A percentile compares a stretch with the other conserved stretches of the same genome.
Evolutionary conservation across 2,888 invertebrate species (phyloP).

Genomic region (Podabrus alpinus): DNA sequence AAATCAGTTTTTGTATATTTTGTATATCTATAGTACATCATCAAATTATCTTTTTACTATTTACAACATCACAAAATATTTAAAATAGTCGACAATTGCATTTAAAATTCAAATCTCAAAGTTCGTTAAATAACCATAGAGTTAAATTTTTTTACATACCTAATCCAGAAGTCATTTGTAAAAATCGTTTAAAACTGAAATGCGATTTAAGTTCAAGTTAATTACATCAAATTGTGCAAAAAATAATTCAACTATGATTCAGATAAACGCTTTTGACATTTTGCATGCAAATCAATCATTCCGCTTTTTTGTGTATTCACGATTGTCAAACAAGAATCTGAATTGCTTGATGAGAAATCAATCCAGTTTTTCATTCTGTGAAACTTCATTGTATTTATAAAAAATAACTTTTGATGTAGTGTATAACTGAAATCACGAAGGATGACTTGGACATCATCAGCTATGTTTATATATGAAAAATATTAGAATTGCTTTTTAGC

Average conservation of each 20-base stretch:
- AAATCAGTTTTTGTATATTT: slow-evolving; percentile 1
- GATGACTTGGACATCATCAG: not conserved
- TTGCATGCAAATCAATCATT: not conserved
- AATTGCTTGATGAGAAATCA: slow-evolving; percentile 1
- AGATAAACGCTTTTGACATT: not conserved
- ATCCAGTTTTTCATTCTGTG: not conserved
- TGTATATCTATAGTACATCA: not conserved
- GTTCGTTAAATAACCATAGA: not conserved
- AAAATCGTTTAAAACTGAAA: not conserved
- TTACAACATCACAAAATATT: not conserved
- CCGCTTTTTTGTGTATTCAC: not conserved
- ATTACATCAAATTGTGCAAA: not conserved
- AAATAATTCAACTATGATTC: not conserved
- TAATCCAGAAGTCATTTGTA: not conserved
- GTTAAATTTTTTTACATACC: not conserved
- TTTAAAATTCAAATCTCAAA: not conserved
- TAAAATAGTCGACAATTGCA: not conserved
- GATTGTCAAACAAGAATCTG: not conserved
- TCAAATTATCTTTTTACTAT: not conserved
- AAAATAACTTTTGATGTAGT: not conserved
- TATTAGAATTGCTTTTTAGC: too few relatives aligned
- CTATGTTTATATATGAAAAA: too few relatives aligned
- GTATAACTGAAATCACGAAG: not conserved
- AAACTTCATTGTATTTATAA: not conserved
- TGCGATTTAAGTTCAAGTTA: not conserved